phyloP scores from a whole-genome alignment of 2,113 vertebrate genomes.

The Felis chaus region DNA sequence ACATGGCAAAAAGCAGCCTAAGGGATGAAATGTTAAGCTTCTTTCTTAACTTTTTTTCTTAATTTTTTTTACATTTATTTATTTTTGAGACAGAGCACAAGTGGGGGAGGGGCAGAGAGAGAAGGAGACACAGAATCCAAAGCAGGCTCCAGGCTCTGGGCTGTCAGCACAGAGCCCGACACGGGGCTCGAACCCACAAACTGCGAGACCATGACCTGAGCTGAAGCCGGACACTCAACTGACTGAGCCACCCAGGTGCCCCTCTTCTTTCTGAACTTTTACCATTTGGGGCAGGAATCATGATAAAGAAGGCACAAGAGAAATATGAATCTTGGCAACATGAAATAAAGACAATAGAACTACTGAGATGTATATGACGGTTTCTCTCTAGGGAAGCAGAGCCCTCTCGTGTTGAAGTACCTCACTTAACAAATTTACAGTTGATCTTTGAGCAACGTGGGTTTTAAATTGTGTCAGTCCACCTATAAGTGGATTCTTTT shows the following conservation, averaged over 20 bases:
- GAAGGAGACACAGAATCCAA: no score
- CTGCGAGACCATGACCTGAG: no score
- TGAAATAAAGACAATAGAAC: neutral
- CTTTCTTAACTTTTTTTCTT: neutral
- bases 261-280: neutral
- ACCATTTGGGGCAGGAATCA: neutral
- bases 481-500: neutral
- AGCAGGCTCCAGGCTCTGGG: no score
- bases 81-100: no score
- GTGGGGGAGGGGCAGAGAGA: no score
- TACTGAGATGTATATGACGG: accelerated
- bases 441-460: neutral
- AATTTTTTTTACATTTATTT: no score
- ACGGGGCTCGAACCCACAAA: no score
- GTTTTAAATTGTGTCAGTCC: neutral
- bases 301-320: neutral
- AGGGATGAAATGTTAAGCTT: neutral
- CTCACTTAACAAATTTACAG: neutral
- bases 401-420: neutral
- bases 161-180: no score
- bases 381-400: neutral
- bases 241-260: no score
- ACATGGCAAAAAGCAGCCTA: neutral
- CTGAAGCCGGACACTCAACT: no score
- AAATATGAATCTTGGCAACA: neutral